Conservation (phyloP, 1,140 invertebrate species). For the Drosophila obscura region DNA sequence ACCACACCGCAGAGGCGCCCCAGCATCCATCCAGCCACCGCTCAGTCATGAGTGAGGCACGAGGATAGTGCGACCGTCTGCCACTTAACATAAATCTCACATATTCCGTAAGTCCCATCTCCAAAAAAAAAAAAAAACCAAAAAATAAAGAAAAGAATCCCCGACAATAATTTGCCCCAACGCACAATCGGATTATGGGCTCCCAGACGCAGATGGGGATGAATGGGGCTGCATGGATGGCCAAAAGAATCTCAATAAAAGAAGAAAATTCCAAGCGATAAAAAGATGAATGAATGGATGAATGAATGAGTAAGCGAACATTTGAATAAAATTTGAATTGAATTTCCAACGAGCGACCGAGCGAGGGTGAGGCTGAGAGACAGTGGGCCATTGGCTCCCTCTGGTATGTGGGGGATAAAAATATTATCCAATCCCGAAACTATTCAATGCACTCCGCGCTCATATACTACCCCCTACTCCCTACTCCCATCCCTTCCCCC, state of each 20-base stretch:
- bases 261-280: slow-evolving; percentile 27
- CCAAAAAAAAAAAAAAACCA: neutral
- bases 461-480: neutral
- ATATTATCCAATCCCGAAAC: neutral
- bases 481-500: too few species aligned
- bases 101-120: slow-evolving; percentile 32
- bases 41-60: neutral
- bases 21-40: too few species aligned
- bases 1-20: too few species aligned
- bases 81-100: slow-evolving; percentile 70
- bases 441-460: neutral
- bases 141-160: slow-evolving; percentile 30
- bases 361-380: neutral
- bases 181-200: slow-evolving; percentile 62
- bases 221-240: neutral
- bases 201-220: neutral
- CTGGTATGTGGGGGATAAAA: too few species aligned
- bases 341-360: neutral
- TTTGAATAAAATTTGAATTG: slow-evolving; percentile 67
- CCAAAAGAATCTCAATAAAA: slow-evolving; percentile 38
- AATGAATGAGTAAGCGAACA: slow-evolving; percentile 24
- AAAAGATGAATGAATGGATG: slow-evolving; percentile 57
- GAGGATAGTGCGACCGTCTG: slow-evolving; percentile 38
- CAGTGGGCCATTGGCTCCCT: neutral
- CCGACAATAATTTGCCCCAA: slow-evolving; percentile 61